Evolutionary conservation across 2,888 invertebrate species (phyloP).

Genomic region (Cataglyphis albicans): DNA sequence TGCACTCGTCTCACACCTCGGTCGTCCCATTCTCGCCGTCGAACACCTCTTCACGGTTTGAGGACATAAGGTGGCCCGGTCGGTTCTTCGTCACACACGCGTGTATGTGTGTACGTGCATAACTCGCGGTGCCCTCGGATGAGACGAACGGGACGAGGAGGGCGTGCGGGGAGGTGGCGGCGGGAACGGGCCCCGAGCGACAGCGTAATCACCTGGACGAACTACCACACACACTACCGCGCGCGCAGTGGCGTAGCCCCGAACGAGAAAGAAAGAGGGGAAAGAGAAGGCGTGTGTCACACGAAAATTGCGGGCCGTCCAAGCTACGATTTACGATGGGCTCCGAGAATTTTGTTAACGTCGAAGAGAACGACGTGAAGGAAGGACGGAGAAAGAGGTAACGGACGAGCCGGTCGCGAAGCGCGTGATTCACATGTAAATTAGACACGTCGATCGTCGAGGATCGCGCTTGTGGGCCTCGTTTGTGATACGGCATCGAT

Average conservation of each 20-base stretch:
- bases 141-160: conserved; percentile 16
- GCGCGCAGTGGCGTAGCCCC: conserved; percentile 74
- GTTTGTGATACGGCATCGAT: conserved; percentile 65
- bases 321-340: conserved; percentile 69
- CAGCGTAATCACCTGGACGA: conserved; percentile 85
- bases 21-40: conserved; percentile 44
- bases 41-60: conserved; percentile 72
- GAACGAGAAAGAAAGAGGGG: conserved; percentile 41
- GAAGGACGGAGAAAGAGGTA: conserved; percentile 9
- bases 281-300: conserved; percentile 55
- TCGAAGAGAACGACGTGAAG: conserved; percentile 55
- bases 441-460: conserved; percentile 66
- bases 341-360: conserved; percentile 58
- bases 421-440: conserved; percentile 75
- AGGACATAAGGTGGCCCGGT: conserved; percentile 79
- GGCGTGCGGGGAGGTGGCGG: conserved; percentile 40
- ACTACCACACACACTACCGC: conserved; percentile 80
- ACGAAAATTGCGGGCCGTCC: conserved; percentile 65
- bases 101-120: conserved; percentile 33
- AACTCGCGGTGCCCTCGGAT: conserved; percentile 16
- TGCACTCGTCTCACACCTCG: conserved; percentile 50
- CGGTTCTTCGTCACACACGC: conserved; percentile 64
- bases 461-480: conserved; percentile 45
- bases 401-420: conserved; percentile 13
- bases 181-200: conserved; percentile 81